Evolutionary conservation across 2,113 vertebrate genomes (phyloP), one percentile per base, ranked within the genome.

Genomic region (Epinephelus moara): DNA sequence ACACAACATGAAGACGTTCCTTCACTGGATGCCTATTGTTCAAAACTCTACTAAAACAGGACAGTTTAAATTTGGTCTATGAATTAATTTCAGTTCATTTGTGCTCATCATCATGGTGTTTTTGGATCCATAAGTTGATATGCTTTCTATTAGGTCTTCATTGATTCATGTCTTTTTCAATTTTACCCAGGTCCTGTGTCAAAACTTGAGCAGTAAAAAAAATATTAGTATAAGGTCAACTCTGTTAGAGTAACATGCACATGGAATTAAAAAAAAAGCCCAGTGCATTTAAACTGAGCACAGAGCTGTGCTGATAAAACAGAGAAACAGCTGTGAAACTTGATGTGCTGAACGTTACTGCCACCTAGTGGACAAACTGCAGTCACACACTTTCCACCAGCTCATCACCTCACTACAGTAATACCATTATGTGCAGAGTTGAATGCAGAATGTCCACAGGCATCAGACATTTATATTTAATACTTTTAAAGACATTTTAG

Each of bases 331-430:
- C 0, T 25, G 25, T 19, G 40, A 52, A 40, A 55, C 25, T 40
- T 2, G 66, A 59, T 69, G 37, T 37, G 56, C 50, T 87, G 70
- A 25, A n/a, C 59, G n/a, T 45, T 30, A 56, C 64, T 84, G 89
- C 57, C 92, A 77, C 53, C 92, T 85, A 64, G 78, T 74, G 93
- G 88, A 27, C 49, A 70, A 72, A 64, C 30, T 13, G 63, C 18
- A 55, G 63, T 15, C 6, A 11, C 70, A 75, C 92, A 84, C n/a
- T 15, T 11, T 23, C 47, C 4, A 14, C 47, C 47, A 49, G 42
- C 69, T 73, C 50, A 8, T 37, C 10, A n/a, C 14, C 21, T 49
- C 40, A 10, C 30, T 25, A 40, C n/a, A 17, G 25, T 0, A 6
- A 19, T 14, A 56, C 10, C 50, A 72, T 56, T 14, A 30, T 2